phyloP scores from a whole-genome alignment of 2,113 vertebrate species.

The rabbit (Oryctolagus cuniculus) region DNA sequence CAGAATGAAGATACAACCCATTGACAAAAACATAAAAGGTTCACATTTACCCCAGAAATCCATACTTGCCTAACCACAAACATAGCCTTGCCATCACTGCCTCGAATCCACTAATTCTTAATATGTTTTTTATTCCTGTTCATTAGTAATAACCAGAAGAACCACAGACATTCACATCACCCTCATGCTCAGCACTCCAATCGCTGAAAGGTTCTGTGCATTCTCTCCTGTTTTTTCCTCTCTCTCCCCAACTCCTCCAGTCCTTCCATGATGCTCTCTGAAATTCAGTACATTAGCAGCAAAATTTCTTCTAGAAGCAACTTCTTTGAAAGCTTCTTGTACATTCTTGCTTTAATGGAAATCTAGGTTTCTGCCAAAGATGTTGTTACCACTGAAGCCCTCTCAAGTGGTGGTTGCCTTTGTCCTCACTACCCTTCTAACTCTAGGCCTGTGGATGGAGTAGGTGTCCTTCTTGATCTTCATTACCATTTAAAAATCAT shows the following conservation, averaged over 20 bases:
- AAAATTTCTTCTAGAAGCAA: constrained; percentile 22
- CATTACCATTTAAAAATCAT: constrained; percentile 37
- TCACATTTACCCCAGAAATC: constrained; percentile 42
- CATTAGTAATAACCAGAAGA: constrained; percentile 35
- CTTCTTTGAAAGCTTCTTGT: background rate
- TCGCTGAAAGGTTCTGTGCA: background rate
- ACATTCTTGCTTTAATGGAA: constrained; percentile 4
- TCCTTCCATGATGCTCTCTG: background rate
- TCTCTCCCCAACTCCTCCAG: background rate
- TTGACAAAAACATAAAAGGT: constrained; percentile 37
- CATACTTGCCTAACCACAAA: background rate
- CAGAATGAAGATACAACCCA: constrained; percentile 55
- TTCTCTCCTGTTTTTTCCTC: background rate
- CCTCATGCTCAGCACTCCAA: constrained; percentile 41
- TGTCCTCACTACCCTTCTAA: background rate
- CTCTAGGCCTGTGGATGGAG: background rate
- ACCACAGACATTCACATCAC: background rate
- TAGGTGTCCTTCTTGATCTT: background rate
- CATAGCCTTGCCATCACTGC: background rate
- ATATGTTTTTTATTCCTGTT: background rate
- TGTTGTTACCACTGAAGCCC: background rate
- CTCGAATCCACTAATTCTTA: constrained; percentile 13
- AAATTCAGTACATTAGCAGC: background rate
- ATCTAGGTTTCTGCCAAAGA: background rate
- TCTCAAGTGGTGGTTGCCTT: background rate